Base-by-base conservation (phyloP, 1,140 invertebrate species). In the Pararge aegeria region DNA sequence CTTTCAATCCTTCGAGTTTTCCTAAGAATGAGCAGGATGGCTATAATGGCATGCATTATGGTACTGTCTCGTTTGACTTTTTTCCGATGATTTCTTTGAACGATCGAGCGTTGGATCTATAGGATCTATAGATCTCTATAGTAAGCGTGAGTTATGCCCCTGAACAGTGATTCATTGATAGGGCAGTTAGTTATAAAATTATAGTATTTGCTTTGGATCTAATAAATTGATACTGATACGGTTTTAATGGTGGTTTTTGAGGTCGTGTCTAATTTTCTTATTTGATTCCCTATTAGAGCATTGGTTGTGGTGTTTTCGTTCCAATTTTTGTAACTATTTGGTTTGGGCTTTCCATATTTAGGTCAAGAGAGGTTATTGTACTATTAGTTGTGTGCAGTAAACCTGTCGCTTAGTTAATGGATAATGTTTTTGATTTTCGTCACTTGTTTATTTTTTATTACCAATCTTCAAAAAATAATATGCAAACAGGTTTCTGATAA, bases 21-120 rank as follows among this genome's bases (percentile, higher is more conserved):
- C 15, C 52, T 55, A 24, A 5, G 73, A 19, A 15, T 16, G 72
- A 83, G 51, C 12, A 72, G 64, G 73, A 81, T 30, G 37, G 72
- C 46, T 58, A 78, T 66, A 78, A 83, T 77, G 78, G 80, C 77
- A 81, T 83, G 80, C 80, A 83, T 80, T 80, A 78, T 80, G 72
- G 78, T 73, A 64, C 66, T 72, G 73, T 75, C 66, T 70, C 61
- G 55, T 61, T 70, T 66, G 68, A 66, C 73, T 81, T 83, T 83
- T 83, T 83, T 78, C 69, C 69, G 64, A 80, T 80, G 75, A 80
- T 80, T 83, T 80, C 80, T 80, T 78, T 82, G 77, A 83, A 83
- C 68, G 72, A 75, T 78, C 70, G 55, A 66, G 61, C 66, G 64
- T 52, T 67, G 64, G 72, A 76, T 78, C 76, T 82, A 77, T 82